phyloP scores from a whole-genome alignment of 2,113 vertebrate genomes.

The Eptatretus burgeri region DNA sequence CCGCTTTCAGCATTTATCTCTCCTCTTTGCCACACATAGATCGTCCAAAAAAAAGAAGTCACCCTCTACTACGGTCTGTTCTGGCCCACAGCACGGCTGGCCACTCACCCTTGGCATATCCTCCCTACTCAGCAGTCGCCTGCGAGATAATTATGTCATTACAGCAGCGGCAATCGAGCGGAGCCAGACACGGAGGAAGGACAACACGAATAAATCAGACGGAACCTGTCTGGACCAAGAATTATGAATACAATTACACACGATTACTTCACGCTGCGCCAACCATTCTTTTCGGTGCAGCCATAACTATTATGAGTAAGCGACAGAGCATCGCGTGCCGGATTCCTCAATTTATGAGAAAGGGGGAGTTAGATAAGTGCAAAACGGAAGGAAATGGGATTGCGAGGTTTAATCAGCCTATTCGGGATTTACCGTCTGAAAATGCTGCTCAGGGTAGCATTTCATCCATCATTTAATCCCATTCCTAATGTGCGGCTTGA shows the following conservation, averaged over 20 bases:
- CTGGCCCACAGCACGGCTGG: too few relatives aligned
- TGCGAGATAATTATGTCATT: conserved; percentile 73
- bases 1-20: too few relatives aligned
- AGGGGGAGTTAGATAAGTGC: conserved; percentile 99
- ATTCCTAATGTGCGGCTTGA: conserved; percentile 99
- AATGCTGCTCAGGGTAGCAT: conserved; percentile 99
- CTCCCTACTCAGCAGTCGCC: conserved; percentile 10
- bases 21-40: too few relatives aligned
- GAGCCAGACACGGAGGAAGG: conserved; percentile 56
- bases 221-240: conserved; percentile 97
- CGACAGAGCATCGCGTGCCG: conserved; percentile 75
- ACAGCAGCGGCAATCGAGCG: conserved; percentile 72
- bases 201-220: conserved; percentile 95
- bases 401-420: conserved; percentile 99
- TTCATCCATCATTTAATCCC: conserved; percentile 99
- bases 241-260: conserved; percentile 99
- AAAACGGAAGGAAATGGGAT: conserved; percentile 94
- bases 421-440: conserved; percentile 99
- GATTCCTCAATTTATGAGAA: conserved; percentile 97
- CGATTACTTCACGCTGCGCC: conserved; percentile 99
- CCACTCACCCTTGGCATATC: too few relatives aligned
- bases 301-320: conserved; percentile 89
- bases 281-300: conserved; percentile 39
- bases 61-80: too few relatives aligned
- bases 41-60: too few relatives aligned